Base-by-base conservation (phyloP, 1,140 invertebrate species). In the Brachionus koreanus region DNA sequence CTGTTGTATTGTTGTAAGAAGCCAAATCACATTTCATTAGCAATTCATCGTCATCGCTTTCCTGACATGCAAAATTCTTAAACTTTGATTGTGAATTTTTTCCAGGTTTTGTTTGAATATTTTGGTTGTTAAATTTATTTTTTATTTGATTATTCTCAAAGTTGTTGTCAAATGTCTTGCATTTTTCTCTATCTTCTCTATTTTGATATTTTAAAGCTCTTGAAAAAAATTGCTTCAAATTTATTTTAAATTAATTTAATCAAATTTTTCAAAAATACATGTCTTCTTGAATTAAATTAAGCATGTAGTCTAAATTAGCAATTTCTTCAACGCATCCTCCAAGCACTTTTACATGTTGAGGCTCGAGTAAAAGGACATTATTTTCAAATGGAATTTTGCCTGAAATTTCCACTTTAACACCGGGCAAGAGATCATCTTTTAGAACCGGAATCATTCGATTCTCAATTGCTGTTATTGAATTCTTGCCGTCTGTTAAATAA, bases 401-500 rank as follows among this genome's bases (percentile, higher is more conserved):
- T 10, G 33, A 42, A 35, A 79, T 37, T 43, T 79, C 49, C 19
- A 79, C 23, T 43, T 79, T 79, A 29, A 52, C 57, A 10, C 76
- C 76, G 7, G 76, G 76, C 13, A 79, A 43, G 9, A 65, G 12
- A 9, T 79, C 76, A 12, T 79, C 49, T 29, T 65, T 79, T 10
- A 79, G 10, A 79, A 42, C 9, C 10, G 76, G 35, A 25, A 79
- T 79, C 12, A 25, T 13, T 10, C 39, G 33, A 65, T 57, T 65
- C 25, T 79, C 76, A 79, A 79, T 42, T 1, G 76, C 76, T 39
- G 35, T 61, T 10, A 79, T 57, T 13, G 33, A 39, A n/a, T 79
- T 42, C 39, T 57, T 79, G 13, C 76, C 76, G 42, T 79, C 76
- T 35, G 76, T 79, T 6, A 79, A 25, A 65, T 65, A 79, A 61